phyloP scores from a whole-genome alignment of 2,888 invertebrate species.

The Doris montereyensis region DNA sequence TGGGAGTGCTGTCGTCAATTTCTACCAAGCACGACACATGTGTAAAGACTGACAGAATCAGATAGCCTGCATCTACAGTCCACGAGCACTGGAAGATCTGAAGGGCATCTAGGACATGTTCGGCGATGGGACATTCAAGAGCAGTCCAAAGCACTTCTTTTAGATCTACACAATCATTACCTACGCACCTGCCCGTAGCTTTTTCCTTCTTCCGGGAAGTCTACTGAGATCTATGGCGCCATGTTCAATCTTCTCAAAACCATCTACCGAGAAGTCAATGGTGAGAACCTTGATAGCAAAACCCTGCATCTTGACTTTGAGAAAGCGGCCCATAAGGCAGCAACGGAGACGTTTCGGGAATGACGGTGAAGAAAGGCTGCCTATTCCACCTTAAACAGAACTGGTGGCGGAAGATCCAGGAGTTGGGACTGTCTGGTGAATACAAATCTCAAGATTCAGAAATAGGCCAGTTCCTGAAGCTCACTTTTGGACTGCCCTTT shows the following conservation, averaged over 20 bases:
- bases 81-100: not conserved
- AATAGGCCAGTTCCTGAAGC: not conserved
- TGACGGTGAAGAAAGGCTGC: too few relatives aligned
- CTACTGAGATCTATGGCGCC: not conserved
- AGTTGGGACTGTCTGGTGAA: not conserved
- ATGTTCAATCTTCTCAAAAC: not conserved
- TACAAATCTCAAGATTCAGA: slow-evolving; percentile 1
- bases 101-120: not conserved
- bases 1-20: not conserved
- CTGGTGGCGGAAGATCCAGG: slow-evolving; percentile 3
- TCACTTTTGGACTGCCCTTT: slow-evolving; percentile 2
- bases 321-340: not conserved
- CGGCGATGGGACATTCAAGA: not conserved
- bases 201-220: not conserved
- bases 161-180: not conserved
- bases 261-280: not conserved
- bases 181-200: not conserved
- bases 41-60: not conserved
- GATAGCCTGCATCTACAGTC: not conserved
- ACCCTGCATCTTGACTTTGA: not conserved
- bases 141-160: not conserved
- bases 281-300: too few relatives aligned
- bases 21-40: not conserved
- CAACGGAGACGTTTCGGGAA: not conserved
- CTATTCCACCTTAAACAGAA: not conserved